phyloP scores from a whole-genome alignment of 2,888 invertebrate genomes.

The Merodon equestris region DNA sequence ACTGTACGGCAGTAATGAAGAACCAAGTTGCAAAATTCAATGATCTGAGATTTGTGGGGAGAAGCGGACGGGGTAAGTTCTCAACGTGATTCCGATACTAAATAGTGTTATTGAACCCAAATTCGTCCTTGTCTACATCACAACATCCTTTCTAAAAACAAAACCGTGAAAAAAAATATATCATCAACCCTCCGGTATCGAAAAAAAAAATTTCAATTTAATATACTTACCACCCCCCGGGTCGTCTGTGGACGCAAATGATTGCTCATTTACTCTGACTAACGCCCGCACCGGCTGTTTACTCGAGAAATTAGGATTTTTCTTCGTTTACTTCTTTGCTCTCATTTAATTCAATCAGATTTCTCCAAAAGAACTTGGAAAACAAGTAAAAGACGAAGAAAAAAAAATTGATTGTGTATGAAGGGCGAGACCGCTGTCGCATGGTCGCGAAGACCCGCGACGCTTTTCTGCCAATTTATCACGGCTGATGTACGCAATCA shows the following conservation, averaged over 20 bases:
- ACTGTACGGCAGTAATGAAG: slow-evolving; percentile 96
- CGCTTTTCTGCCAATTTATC: slow-evolving; percentile 74
- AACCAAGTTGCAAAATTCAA: slow-evolving; percentile 99
- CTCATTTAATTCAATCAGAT: slow-evolving; percentile 68
- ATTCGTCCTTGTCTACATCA: slow-evolving; percentile 51
- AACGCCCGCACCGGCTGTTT: slow-evolving; percentile 38
- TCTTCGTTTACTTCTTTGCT: slow-evolving; percentile 30
- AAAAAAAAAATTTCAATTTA: slow-evolving; percentile 60
- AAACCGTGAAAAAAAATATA: slow-evolving; percentile 9
- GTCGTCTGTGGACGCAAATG: slow-evolving; percentile 59
- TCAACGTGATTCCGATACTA: too few species aligned
- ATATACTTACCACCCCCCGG: slow-evolving; percentile 48
- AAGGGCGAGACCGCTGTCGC: slow-evolving; percentile 40
- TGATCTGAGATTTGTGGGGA: slow-evolving; percentile 97
- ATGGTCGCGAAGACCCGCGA: slow-evolving; percentile 37
- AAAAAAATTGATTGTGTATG: slow-evolving; percentile 55
- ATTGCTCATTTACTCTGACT: slow-evolving; percentile 66
- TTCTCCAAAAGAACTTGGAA: slow-evolving; percentile 10
- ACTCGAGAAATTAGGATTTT: slow-evolving; percentile 64
- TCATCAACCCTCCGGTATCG: slow-evolving; percentile 48
- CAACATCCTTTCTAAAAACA: neutral
- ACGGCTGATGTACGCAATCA: slow-evolving; percentile 75
- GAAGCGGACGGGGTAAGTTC: slow-evolving; percentile 96
- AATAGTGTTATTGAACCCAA: slow-evolving; percentile 57
- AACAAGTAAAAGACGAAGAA: too few species aligned